These are phyloP conservation scores for Lagria hirta DNA, from an alignment of 2,888 invertebrate genomes.

Conservation along the genomic window DNA sequence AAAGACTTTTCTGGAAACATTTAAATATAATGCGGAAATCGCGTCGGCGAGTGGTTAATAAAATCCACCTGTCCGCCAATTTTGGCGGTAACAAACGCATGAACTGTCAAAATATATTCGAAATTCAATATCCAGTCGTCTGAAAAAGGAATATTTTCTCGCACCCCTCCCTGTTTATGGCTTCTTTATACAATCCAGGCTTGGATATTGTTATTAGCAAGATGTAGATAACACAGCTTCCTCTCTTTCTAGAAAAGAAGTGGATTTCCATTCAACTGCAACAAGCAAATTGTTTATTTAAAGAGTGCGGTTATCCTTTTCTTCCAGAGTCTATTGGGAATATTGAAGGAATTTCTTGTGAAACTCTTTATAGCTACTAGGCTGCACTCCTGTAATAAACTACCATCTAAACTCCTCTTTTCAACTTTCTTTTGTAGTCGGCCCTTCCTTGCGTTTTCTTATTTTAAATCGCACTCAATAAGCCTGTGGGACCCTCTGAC, in stretches of 20 bases:
- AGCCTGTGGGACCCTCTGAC: slow-evolving; percentile 10
- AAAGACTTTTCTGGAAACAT: slow-evolving; percentile 8
- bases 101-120: slow-evolving; percentile 42
- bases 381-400: slow-evolving; percentile 24
- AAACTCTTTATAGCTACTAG: slow-evolving; percentile 11
- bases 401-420: slow-evolving; percentile 25
- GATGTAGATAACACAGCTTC: not conserved
- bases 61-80: slow-evolving; percentile 44
- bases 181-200: slow-evolving; percentile 20
- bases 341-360: slow-evolving; percentile 6
- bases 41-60: slow-evolving; percentile 31
- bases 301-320: slow-evolving; percentile 3
- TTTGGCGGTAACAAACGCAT: slow-evolving; percentile 43
- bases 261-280: no score
- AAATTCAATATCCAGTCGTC: slow-evolving; percentile 17
- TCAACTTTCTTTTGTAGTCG: slow-evolving; percentile 22
- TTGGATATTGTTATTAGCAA: not conserved
- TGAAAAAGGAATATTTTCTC: slow-evolving; percentile 9
- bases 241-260: no score
- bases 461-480: slow-evolving; percentile 24
- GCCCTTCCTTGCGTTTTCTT: slow-evolving; percentile 18
- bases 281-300: slow-evolving; percentile 7
- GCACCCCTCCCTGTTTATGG: slow-evolving; percentile 15
- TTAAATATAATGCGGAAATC: slow-evolving; percentile 19
- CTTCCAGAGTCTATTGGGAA: slow-evolving; percentile 1